These are phyloP conservation scores for Drosophila monieri DNA, from an alignment of 2,888 invertebrate species.

Conservation along the genomic window DNA sequence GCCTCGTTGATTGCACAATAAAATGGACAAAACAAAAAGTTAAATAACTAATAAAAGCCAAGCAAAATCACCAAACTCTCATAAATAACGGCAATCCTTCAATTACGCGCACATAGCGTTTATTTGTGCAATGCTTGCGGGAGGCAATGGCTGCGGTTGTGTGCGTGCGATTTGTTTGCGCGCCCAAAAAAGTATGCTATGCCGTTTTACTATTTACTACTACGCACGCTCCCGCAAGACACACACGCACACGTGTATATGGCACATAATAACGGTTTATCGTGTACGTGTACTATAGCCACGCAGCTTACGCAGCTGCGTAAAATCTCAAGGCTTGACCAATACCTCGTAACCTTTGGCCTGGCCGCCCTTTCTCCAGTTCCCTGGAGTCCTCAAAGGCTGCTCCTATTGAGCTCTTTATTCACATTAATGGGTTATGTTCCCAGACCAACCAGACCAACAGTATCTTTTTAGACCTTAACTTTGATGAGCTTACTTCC, in stretches of 20 bases:
- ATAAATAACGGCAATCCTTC: conserved; percentile 54
- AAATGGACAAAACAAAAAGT: conserved; percentile 47
- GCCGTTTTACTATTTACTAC: conserved; percentile 74
- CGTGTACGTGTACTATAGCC: conserved; percentile 63
- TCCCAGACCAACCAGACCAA: background rate
- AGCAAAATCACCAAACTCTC: conserved; percentile 38
- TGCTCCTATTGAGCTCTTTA: conserved; percentile 42
- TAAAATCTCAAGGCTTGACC: conserved; percentile 76
- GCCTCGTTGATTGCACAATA: conserved; percentile 69
- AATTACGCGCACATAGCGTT: conserved; percentile 56
- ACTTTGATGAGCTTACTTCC: background rate
- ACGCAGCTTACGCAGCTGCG: conserved; percentile 76
- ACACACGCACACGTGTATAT: conserved; percentile 22
- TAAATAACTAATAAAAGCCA: conserved; percentile 28
- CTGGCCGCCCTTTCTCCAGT: conserved; percentile 7
- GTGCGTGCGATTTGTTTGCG: conserved; percentile 52
- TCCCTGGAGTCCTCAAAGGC: conserved; percentile 21
- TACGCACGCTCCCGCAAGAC: conserved; percentile 64
- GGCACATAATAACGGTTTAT: conserved; percentile 67
- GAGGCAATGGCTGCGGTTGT: conserved; percentile 17
- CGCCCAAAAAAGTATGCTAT: conserved; percentile 75
- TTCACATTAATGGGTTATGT: conserved; percentile 39
- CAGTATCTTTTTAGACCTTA: background rate
- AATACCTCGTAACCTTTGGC: conserved; percentile 59
- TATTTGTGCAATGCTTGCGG: conserved; percentile 5